Base-by-base conservation (phyloP, 2,888 invertebrate species). In the Cheilosia impressa region DNA sequence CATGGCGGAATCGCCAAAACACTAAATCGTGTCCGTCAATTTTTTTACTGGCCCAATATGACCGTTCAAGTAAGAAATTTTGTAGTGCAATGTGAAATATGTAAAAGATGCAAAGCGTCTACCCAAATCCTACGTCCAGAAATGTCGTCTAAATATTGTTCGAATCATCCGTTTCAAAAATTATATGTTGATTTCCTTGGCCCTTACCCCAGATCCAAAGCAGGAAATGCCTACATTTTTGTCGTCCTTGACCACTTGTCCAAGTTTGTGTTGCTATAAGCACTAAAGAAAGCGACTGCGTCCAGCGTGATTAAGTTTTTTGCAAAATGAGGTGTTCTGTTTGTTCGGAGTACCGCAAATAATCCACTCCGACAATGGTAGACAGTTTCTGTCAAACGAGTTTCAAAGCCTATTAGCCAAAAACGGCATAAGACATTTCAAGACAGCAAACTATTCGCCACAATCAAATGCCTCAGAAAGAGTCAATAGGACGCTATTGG, bases 1-100 rank as follows among this genome's bases (percentile, higher is more conserved):
- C 80, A 85, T 13, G 75, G 84, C 15, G 79, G 79, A 6, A 34
- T 78, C 0, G 43, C 6, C 0, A 85, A 80, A 17, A 85, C 80
- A 0, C 10, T 84, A 0, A 31, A 62, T 1, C 60, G 45, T 4
- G 4, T 62, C 10, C 24, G 45, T 4, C 17, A 62, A 13, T 62
- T 10, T 13, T 62, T 62, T n/a, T 62, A 62, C 5, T 62, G 62
- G 62, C 45, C 62, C 13, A 72, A 72, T 2, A 72, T 72, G 72
- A 43, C 72, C 0, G 15, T n/a, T 0, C 72, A 52, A 34, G 2
- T 34, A 7, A 34, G 10, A 1, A 34, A 34, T 4, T 38, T 4
- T 4, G 38, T 38, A 4, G 3, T 38, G 4, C 38, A 38, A 38
- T 38, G 38, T 38, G 38, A 38, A 38, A 38, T 38, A 0, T 45